phyloP scores from a whole-genome alignment of 2,113 vertebrate genomes.

The Lagopus leucura region DNA sequence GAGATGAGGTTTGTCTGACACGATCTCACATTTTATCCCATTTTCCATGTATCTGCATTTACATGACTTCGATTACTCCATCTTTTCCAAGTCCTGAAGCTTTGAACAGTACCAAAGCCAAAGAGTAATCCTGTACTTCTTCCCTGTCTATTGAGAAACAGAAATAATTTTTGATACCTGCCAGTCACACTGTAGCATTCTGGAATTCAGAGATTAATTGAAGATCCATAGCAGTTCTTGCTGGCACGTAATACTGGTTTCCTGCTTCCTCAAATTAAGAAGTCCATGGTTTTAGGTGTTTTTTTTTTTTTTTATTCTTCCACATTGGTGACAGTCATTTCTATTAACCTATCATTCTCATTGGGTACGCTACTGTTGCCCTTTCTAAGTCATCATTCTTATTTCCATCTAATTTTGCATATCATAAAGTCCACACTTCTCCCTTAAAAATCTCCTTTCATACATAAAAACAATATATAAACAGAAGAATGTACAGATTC shows the following conservation, averaged over 20 bases:
- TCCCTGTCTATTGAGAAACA: neutral
- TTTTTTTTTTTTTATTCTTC: neutral
- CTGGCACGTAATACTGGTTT: neutral
- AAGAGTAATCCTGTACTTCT: neutral
- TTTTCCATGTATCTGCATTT: neutral
- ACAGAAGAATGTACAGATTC: neutral
- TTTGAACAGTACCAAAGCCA: neutral
- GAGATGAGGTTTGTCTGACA: neutral
- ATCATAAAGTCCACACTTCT: neutral
- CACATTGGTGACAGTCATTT: neutral
- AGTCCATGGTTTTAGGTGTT: neutral
- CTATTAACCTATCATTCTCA: neutral
- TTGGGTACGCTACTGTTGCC: neutral
- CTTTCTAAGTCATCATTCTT: neutral
- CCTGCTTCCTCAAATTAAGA: neutral
- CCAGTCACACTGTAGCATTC: neutral
- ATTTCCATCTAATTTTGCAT: constrained; percentile 2
- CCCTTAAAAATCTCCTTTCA: neutral
- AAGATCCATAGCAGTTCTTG: neutral
- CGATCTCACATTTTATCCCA: neutral
- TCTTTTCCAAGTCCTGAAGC: neutral
- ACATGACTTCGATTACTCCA: neutral
- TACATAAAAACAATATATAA: neutral
- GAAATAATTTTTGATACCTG: neutral
- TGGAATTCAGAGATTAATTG: neutral